Base-by-base conservation (phyloP, 1,140 invertebrate species). In the Atta texana region DNA sequence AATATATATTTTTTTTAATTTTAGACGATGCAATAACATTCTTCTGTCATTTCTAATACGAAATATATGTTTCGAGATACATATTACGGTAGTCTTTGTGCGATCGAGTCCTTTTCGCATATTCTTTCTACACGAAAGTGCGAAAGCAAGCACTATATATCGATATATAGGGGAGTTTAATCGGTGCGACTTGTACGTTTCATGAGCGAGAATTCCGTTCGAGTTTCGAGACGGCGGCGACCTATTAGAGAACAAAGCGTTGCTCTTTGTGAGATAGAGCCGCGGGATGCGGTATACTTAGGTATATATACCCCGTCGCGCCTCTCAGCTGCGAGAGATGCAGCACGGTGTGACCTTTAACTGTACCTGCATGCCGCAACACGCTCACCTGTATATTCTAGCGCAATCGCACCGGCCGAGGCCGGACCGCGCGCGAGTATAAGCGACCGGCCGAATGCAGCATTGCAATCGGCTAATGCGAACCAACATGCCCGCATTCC, bases 291-390 rank as follows among this genome's bases (percentile, higher is more conserved):
- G 68, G 51, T 90, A 64, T 51, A 89, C 82, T 76, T 59, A 76
- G 77, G 69, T 82, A 44, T 44, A 80, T 31, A 31, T 68, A 80
- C 53, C 57, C 39, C 57, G 39, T 75, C 80, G 69, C 69, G 80
- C 80, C 78, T 81, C 82, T 86, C 89, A 82, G 75, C 89, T 82
- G 61, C 78, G 80, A 75, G 87, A 93, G 93, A 93, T 92, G 92
- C 93, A 91, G 88, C 91, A 91, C 74, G 80, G 69, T 84, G 80
- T 94, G 93, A 94, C 94, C 94, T 94, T 94, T 94, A 94, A 94
- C 94, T 94, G 94, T 94, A 94, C 93, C 91, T 91, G 92, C 93
- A 92, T 93, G 92, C 93, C 92, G 93, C 91, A 94, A 94, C 91
- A 90, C 89, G 92, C 92, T 94, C 93, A 94, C 93, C 93, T 93